A percentile compares a stretch with the other conserved stretches of the same genome.
These are phyloP conservation scores for Bicyclus anynana DNA, from an alignment of 1,140 invertebrate genomes.

Conservation along the genomic window DNA sequence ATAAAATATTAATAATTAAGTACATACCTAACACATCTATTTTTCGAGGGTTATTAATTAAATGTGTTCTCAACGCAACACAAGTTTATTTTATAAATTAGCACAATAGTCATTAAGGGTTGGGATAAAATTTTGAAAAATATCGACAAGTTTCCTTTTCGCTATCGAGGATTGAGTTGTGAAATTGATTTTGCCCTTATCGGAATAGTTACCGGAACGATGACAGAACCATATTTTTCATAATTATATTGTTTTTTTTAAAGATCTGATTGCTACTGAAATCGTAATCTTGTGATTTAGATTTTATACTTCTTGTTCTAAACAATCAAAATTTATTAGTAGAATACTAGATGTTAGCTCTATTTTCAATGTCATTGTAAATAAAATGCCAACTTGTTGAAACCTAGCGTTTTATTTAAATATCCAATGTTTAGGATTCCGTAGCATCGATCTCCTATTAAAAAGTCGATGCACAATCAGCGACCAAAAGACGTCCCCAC, in stretches of 20 bases:
- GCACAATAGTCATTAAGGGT: constrained; percentile 63
- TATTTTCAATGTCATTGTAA: constrained; percentile 78
- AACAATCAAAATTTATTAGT: constrained; percentile 74
- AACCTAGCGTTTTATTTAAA: constrained; percentile 54
- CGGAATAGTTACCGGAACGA: background rate
- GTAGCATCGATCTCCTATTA: too few relatives aligned
- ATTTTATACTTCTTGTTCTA: constrained; percentile 77
- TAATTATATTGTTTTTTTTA: constrained; percentile 19
- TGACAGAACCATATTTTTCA: background rate
- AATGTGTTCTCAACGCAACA: constrained; percentile 40
- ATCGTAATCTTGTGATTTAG: constrained; percentile 74
- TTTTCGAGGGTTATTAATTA: constrained; percentile 62
- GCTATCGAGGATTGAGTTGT: constrained; percentile 46
- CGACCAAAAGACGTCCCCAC: too few relatives aligned
- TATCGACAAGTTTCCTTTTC: constrained; percentile 29
- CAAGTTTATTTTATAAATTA: constrained; percentile 52
- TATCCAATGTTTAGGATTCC: background rate
- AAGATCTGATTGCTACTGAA: constrained; percentile 67
- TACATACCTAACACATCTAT: constrained; percentile 57
- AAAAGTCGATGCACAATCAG: too few relatives aligned
- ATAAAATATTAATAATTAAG: constrained; percentile 38
- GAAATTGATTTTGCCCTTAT: constrained; percentile 37
- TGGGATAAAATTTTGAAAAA: constrained; percentile 36
- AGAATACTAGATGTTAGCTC: constrained; percentile 75
- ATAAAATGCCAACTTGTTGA: constrained; percentile 78